Conservation (phyloP, 64 coral and sea anemone species). For the Orbicella faveolata region DNA sequence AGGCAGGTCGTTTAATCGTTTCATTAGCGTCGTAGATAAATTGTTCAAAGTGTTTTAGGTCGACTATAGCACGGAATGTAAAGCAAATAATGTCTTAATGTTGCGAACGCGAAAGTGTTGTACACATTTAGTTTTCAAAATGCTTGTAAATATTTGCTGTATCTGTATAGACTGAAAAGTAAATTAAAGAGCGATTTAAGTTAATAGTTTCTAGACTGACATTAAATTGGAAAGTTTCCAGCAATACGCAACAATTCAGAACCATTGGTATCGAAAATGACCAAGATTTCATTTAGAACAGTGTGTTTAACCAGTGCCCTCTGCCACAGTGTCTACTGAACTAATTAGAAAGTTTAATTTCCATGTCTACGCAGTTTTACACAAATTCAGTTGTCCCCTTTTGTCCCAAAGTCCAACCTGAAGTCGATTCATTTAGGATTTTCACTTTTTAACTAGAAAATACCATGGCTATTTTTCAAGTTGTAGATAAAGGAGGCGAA, state of each 20-base stretch:
- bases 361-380: no score
- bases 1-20: neutral
- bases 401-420: no score
- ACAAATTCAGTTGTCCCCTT: no score
- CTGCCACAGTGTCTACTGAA: no score
- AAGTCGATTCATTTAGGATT: no score
- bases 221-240: neutral
- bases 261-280: no score
- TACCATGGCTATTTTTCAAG: no score
- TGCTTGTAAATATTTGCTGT: neutral
- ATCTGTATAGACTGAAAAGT: neutral
- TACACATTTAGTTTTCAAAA: slow-evolving; percentile 7
- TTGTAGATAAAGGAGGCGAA: no score
- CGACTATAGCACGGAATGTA: neutral
- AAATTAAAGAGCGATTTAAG: neutral
- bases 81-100: neutral
- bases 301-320: no score
- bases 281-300: no score
- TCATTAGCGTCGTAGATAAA: neutral
- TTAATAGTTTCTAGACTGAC: neutral
- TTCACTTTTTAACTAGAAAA: no score
- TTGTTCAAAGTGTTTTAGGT: neutral
- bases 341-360: neutral
- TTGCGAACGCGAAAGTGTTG: neutral
- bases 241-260: no score